Evolutionary conservation across 2,797 vertebrate genomes (phyloP), one percentile per base, ranked within the genome.

Genomic region (Lates japonicus): DNA sequence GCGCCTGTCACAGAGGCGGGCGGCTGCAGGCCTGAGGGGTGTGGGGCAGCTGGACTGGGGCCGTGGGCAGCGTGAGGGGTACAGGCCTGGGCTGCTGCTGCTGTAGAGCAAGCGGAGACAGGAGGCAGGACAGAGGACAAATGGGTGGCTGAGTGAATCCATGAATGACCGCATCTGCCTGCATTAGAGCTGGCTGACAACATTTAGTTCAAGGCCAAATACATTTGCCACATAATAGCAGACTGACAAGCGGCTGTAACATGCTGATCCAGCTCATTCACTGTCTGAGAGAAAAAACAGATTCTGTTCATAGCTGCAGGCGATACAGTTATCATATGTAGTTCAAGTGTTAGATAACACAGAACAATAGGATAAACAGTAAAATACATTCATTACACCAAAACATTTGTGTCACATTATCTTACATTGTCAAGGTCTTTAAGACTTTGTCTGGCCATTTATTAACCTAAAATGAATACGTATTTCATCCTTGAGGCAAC

Each of bases 1-100:
- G 95, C 94, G 35, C 96, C 97, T 0, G 95, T 95, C 88, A 96
- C 96, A 0, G 98, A 94, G 3, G 98, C 97, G 0, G 97, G 97
- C 0, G 97, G 97, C 92, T 97, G 97, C 49, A 99, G 96, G 69
- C 97, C 96, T 0, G 97, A 97, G 0, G 97, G 97, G 87, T 98
- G 98, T 0, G 97, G 0, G 98, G 97, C 90, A 98, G 91, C 95
- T 98, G 97, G 35, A 98, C 96, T 0, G 57, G 97, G 97, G 0
- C 97, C 97, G 0, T 98, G 97, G n/a, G 97, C 96, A 0, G 97
- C 97, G 14, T 99, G 98, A 39, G 98, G 98, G 70, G n/a, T n/a
- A n/a, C n/a, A 99, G 97, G 98, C 98, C 96, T 99, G 98, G 81
- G 97, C 93, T 99, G 98, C 95, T 98, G 97, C 95, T 99, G 98